A percentile compares a stretch with the other conserved stretches of the same genome.
phyloP scores from a whole-genome alignment of 2,113 vertebrate species.

The Takifugu flavidus region DNA sequence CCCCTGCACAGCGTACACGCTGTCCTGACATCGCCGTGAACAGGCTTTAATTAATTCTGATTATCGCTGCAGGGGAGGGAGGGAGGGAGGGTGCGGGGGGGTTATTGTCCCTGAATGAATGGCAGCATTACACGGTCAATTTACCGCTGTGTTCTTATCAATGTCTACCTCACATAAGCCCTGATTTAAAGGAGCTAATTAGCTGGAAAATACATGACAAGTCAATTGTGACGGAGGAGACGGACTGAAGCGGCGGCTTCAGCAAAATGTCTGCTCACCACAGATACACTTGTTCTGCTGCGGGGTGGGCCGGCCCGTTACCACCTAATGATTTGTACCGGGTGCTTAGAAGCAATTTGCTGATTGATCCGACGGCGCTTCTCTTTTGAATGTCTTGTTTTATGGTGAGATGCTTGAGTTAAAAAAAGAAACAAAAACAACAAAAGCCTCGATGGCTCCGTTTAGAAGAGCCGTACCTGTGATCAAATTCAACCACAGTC shows the following conservation, averaged over 20 bases:
- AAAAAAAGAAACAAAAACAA: too few relatives aligned
- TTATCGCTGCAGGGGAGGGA: constrained; percentile 54
- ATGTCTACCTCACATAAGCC: constrained; percentile 56
- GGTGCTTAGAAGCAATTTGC: not conserved
- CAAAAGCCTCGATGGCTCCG: too few relatives aligned
- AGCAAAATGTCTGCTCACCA: constrained; percentile 58
- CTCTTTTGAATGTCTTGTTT: not conserved
- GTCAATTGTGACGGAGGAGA: constrained; percentile 69
- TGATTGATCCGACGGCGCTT: constrained; percentile 1
- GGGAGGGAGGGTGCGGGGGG: constrained; percentile 11
- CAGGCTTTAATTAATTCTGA: constrained; percentile 71
- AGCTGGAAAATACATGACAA: constrained; percentile 80
- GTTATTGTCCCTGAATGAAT: constrained; percentile 72
- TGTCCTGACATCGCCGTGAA: constrained; percentile 41
- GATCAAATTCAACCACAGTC: too few relatives aligned
- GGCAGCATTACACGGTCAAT: constrained; percentile 74
- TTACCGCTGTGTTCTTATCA: constrained; percentile 74
- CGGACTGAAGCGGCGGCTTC: constrained; percentile 50
- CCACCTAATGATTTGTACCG: constrained; percentile 10
- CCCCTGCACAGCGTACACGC: constrained; percentile 44
- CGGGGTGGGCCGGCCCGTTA: constrained; percentile 28
- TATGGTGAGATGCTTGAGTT: too few relatives aligned
- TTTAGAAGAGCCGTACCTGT: too few relatives aligned
- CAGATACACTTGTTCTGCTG: constrained; percentile 69
- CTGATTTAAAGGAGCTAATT: constrained; percentile 75